phyloP scores from a whole-genome alignment of 2,113 vertebrate genomes.

The Epinephelus fuscoguttatus region DNA sequence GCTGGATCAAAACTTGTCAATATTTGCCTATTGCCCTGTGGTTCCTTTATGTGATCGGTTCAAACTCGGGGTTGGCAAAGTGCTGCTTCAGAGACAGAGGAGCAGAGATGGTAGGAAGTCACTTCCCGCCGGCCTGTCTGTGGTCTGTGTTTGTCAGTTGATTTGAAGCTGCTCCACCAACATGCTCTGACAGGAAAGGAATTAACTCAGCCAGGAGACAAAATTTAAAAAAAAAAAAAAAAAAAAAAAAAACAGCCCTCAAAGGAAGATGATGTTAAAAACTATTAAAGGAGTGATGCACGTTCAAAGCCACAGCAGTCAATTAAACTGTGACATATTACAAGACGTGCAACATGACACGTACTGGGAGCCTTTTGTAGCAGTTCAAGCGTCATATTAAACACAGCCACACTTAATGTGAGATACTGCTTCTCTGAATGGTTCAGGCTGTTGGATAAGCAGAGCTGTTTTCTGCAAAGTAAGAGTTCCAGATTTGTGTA shows the following conservation, averaged over 20 bases:
- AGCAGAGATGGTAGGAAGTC: conserved; percentile 64
- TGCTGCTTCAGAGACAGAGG: conserved; percentile 63
- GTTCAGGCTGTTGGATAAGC: neutral
- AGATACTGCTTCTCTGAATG: neutral
- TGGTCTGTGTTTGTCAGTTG: conserved; percentile 80
- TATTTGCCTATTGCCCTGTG: neutral
- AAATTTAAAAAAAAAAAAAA: conserved; percentile 37
- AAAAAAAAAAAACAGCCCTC: conserved; percentile 44
- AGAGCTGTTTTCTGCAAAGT: conserved; percentile 32
- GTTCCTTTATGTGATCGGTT: conserved; percentile 17
- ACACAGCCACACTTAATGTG: neutral
- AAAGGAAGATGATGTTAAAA: conserved; percentile 66
- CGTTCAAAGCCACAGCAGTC: conserved; percentile 26
- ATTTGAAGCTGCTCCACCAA: conserved; percentile 78
- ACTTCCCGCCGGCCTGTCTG: conserved; percentile 77
- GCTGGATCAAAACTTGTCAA: conserved; percentile 29
- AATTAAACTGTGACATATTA: conserved; percentile 29
- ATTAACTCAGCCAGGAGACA: conserved; percentile 73
- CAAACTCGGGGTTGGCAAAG: conserved; percentile 54
- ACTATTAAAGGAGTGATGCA: conserved; percentile 50
- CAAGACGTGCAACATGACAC: neutral
- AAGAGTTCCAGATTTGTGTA: conserved; percentile 22
- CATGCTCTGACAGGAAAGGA: conserved; percentile 81
- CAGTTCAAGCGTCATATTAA: neutral
- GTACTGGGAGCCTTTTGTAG: neutral